A percentile compares a stretch with the other conserved stretches of the same genome.
phyloP scores from a whole-genome alignment of 2,113 vertebrate species.

The Amblyornis subalaris region DNA sequence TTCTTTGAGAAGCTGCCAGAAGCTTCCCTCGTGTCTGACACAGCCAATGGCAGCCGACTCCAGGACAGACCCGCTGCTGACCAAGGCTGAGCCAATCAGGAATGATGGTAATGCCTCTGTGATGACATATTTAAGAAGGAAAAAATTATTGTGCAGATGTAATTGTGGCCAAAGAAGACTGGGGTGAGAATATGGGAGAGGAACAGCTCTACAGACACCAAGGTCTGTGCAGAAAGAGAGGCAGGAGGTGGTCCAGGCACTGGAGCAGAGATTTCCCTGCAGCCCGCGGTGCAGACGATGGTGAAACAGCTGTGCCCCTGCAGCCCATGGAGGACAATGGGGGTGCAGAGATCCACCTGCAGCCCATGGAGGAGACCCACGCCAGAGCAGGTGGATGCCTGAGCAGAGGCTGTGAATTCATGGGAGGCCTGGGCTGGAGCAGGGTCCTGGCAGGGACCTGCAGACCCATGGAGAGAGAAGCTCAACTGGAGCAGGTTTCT shows the following conservation, averaged over 20 bases:
- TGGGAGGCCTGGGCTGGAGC: neutral
- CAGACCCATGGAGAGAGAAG: neutral
- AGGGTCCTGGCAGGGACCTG: neutral
- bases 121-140: neutral
- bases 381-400: neutral
- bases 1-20: neutral
- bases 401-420: neutral
- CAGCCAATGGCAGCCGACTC: neutral
- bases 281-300: rapidly evolving
- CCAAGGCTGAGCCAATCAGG: neutral
- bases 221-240: neutral
- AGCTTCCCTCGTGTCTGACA: neutral
- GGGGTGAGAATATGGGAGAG: neutral
- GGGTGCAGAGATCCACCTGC: neutral
- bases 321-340: neutral
- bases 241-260: neutral
- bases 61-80: neutral
- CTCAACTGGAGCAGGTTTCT: neutral
- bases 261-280: neutral
- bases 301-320: neutral
- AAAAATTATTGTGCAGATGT: neutral
- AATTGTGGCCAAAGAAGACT: neutral
- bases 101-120: neutral
- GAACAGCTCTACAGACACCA: neutral
- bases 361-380: neutral